Evolutionary conservation across 1,140 invertebrate genomes (phyloP), one percentile per base, ranked within the genome.

Genomic region (Heterodera schachtii): DNA sequence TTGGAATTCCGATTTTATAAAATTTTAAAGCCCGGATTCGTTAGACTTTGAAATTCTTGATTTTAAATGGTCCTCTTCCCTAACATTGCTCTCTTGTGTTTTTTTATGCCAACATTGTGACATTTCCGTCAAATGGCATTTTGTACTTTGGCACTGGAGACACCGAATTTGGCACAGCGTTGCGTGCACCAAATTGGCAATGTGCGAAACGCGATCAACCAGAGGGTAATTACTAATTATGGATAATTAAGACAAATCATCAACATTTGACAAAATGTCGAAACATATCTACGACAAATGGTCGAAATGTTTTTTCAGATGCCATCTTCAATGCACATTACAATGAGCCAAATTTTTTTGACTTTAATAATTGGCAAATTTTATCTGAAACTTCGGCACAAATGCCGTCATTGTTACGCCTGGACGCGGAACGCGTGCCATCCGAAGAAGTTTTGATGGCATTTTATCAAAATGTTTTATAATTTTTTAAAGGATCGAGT

Each of bases 401-500:
- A 75, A 66, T 75, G 46, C 19, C 52, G 43, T 57, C 43, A 19
- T 52, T 46, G 66, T 43, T 41, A 75, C 16, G 49, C 57, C 66
- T 75, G 13, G 74, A 75, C 46, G 74, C 74, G 11, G 74, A 75
- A 75, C 57, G 44, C 57, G 74, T 75, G 57, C 74, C 74, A 64
- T 75, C 74, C 6, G 66, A 57, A 75, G 47, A 75, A 43, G 74
- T 75, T 57, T 74, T 74, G n/a, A n/a, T 74, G 21, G 16, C 21
- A 75, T 16, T 4, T 46, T 52, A 19, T 4, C 19, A 19, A 52
- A 52, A 19, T 31, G 52, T 43, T 19, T 49, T 16, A 75, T 49
- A 43, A 60, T 19, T 75, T 8, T 7, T 6, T 6, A 19, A 75
- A 75, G 74, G 74, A 75, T 49, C 31, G 52, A 60, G 47, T 75